Evolutionary conservation across 2,113 vertebrate genomes (phyloP), one percentile per base, ranked within the genome.

Genomic region (Limanda limanda): DNA sequence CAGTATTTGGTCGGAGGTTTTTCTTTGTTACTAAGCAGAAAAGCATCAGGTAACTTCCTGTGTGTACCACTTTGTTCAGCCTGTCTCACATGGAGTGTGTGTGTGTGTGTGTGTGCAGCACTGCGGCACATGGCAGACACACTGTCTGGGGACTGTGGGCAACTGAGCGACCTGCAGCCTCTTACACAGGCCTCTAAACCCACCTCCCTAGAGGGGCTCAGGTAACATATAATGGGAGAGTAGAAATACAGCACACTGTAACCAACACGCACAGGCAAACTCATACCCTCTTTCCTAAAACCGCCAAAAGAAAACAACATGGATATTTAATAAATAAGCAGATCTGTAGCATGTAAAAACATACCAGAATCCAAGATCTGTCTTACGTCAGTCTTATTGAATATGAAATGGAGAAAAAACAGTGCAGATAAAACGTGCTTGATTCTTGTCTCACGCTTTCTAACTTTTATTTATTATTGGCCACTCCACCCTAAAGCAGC

Each of bases 201-300:
- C 58, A 52, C 61, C 66, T 92, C 92, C 89, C 90, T 21, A 51
- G 90, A 78, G 90, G 78, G 78, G 85, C 79, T 93, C 87, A 86
- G 77, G 88, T 92, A 88, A 93, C 89, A 80, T 61, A 79, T 61
- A 79, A 83, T 54, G 70, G 54, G 24, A 71, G 52, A 47, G 59
- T 24, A 77, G 62, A 74, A 55, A 76, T 71, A 69, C 57, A 78
- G 31, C 59, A 40, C 59, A 62, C 31, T 12, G 14, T 20, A 37
- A 37, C 59, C 20, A 14, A 57, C 56, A 35, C 57, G 25, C 15
- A 17, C 35, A 60, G 57, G 52, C 23, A 63, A 21, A 56, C 20
- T 15, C 47, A 65, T 13, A 54, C 14, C 23, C 12, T 45, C 55
- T 59, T 74, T 83, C 15, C 13, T 25, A 25, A 66, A 18, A 35